phyloP scores from a whole-genome alignment of 2,113 vertebrate species.

The Cathartes aura region DNA sequence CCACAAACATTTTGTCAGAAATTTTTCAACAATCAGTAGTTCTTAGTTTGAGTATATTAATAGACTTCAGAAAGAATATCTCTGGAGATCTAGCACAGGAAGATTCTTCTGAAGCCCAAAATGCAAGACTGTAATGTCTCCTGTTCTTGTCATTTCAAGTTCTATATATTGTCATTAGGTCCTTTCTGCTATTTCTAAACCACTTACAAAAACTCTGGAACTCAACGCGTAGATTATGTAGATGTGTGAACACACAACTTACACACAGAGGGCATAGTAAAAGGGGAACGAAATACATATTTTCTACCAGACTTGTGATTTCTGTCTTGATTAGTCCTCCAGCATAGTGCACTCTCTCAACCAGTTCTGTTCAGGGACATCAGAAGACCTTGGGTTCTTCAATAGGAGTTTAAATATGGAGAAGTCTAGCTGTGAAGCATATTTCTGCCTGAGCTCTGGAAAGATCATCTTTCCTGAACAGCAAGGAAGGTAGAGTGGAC shows the following conservation, averaged over 20 bases:
- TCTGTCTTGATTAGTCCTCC: background rate
- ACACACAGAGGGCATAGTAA: background rate
- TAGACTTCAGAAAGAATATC: background rate
- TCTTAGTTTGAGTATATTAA: background rate
- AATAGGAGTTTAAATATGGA: background rate
- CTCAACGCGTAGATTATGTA: background rate
- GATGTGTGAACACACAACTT: background rate
- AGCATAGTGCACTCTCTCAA: background rate
- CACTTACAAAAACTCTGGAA: background rate
- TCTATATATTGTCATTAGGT: background rate
- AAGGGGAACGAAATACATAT: background rate
- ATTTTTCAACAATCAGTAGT: background rate
- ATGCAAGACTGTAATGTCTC: background rate
- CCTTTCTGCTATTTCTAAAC: background rate
- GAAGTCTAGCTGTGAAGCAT: background rate
- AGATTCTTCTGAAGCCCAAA: background rate
- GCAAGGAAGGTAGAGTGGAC: background rate
- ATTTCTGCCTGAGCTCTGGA: background rate
- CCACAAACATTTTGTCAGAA: background rate
- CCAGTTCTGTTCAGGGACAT: background rate
- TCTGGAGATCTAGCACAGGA: background rate
- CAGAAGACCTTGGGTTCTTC: background rate
- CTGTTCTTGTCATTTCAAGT: background rate
- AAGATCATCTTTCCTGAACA: background rate
- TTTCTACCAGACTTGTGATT: background rate